Conservation (phyloP, 2,113 vertebrate species). For the Macquaria australasica region DNA sequence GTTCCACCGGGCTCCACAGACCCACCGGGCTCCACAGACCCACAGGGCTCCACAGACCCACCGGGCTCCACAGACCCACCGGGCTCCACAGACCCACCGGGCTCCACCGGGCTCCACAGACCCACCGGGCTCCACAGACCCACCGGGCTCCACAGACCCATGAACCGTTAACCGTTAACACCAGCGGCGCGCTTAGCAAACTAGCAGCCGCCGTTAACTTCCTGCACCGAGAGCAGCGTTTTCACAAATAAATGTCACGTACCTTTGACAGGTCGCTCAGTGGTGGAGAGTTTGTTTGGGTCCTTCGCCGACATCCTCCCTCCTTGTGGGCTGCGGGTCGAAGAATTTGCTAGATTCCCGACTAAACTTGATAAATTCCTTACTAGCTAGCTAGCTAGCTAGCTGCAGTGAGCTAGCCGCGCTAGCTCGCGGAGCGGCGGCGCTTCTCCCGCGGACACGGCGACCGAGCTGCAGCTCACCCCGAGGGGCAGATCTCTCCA, state of each 20-base stretch:
- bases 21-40: no score
- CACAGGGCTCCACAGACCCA: no score
- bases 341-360: constrained; percentile 45
- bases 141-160: no score
- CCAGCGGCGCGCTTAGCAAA: constrained; percentile 33
- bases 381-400: constrained; percentile 78
- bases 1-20: neutral
- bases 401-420: constrained; percentile 77
- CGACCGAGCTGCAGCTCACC: constrained; percentile 32
- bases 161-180: no score
- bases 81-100: neutral
- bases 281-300: constrained; percentile 86
- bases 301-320: constrained; percentile 87
- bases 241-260: constrained; percentile 7
- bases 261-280: constrained; percentile 91
- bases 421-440: constrained; percentile 69
- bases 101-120: neutral
- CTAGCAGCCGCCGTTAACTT: constrained; percentile 49
- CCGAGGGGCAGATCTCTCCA: constrained; percentile 46
- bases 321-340: constrained; percentile 33
- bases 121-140: no score
- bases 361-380: constrained; percentile 55
- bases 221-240: constrained; percentile 30
- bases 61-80: no score
- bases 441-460: constrained; percentile 56